These are phyloP conservation scores for Rutilus rutilus DNA, from an alignment of 2,113 vertebrate species.

Conservation along the genomic window DNA sequence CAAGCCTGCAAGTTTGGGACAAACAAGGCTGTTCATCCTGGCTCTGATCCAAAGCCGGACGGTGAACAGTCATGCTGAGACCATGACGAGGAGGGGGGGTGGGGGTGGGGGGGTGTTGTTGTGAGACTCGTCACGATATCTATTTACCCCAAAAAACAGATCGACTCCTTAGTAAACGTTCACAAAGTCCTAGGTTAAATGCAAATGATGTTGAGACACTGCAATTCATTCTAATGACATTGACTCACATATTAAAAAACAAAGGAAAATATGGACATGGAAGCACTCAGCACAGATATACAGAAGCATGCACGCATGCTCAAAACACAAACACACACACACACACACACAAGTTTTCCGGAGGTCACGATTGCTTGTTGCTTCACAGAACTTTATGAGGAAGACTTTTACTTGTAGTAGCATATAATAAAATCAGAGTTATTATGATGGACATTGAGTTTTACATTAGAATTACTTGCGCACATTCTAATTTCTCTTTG, in stretches of 20 bases:
- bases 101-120: conserved; percentile 54
- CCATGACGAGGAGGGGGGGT: conserved; percentile 40
- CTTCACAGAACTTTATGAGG: conserved; percentile 17
- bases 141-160: conserved; percentile 5
- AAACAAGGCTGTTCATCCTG: conserved; percentile 73
- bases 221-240: neutral
- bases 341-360: conserved; percentile 16
- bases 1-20: conserved; percentile 75
- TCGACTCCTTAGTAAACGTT: neutral
- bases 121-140: conserved; percentile 36
- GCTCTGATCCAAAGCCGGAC: conserved; percentile 65
- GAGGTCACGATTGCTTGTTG: conserved; percentile 32
- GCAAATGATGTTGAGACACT: neutral
- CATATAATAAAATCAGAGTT: neutral
- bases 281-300: conserved; percentile 21
- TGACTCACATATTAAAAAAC: neutral
- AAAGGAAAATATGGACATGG: neutral
- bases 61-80: conserved; percentile 65
- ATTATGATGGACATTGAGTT: neutral
- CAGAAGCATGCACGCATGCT: conserved; percentile 25
- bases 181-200: neutral
- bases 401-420: conserved; percentile 7
- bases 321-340: conserved; percentile 24
- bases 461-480: neutral
- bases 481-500: neutral